A percentile compares a stretch with the other conserved stretches of the same genome.
These are phyloP conservation scores for Venusia cambrica DNA, from an alignment of 2,888 invertebrate species.

Conservation along the genomic window DNA sequence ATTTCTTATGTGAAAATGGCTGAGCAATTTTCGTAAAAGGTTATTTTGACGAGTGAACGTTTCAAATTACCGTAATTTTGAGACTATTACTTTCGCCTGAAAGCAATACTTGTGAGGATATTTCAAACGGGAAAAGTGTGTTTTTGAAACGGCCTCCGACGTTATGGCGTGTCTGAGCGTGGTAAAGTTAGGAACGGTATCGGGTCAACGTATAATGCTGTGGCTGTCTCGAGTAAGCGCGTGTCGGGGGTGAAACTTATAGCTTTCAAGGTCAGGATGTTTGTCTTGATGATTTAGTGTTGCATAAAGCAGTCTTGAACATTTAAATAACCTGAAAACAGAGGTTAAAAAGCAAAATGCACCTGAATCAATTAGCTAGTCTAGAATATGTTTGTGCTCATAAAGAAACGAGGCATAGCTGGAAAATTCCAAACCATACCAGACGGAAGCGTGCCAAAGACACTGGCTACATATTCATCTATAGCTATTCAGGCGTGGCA, in stretches of 20 bases:
- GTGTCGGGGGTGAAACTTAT: conserved; percentile 35
- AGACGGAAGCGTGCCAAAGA: no score
- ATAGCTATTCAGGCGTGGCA: no score
- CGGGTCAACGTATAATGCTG: conserved; percentile 35
- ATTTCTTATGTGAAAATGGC: conserved; percentile 30
- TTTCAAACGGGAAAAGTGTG: conserved; percentile 32
- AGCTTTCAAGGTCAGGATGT: conserved; percentile 37
- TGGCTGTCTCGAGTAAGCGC: conserved; percentile 38
- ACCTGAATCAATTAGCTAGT: no score
- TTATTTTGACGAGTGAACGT: conserved; percentile 26
- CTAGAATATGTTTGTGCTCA: no score
- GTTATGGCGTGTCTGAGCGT: conserved; percentile 47
- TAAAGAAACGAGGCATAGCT: no score
- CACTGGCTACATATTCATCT: no score
- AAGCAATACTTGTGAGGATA: conserved; percentile 22
- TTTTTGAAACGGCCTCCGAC: conserved; percentile 43
- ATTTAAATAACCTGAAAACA: no score
- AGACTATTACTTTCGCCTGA: conserved; percentile 27
- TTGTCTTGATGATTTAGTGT: no score
- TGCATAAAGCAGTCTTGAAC: no score
- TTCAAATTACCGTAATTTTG: conserved; percentile 32
- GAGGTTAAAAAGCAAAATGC: no score
- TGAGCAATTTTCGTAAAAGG: conserved; percentile 40
- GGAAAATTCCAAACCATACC: no score
- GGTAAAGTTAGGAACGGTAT: conserved; percentile 31